Base-by-base conservation (phyloP, 2,113 vertebrate genomes). In the Channa maculata region DNA sequence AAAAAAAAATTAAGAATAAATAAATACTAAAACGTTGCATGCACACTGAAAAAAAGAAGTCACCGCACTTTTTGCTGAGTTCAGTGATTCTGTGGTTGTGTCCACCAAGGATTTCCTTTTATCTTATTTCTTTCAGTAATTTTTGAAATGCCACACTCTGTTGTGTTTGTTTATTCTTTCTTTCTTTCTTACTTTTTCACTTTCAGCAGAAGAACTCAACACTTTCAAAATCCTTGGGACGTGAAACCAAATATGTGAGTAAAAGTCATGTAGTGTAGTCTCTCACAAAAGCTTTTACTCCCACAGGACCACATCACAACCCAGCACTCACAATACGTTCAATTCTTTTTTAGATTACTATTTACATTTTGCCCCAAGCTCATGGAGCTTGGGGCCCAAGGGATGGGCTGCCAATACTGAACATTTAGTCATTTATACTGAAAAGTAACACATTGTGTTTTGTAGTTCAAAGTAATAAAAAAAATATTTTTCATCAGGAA, bases 171-270 rank as follows among this genome's bases (percentile, higher is more conserved):
- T 73, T 15, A 14, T 6, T 49, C 3, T 65, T 5, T 52, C 61
- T 62, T 77, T 69, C 75, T 81, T 79, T 24, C 24, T 24, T 24
- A 24, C 24, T 24, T 24, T 24, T 24, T 39, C 7, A n/a, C 37
- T 85, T 82, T 75, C 76, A 67, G 68, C 69, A 95, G 92, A 90
- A 72, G 13, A 80, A 87, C 72, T 80, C 92, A 61, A 85, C 91
- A 10, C 80, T 90, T 58, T 91, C 94, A 55, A 95, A 93, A 93
- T 89, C 94, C 74, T 82, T 94, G 79, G 97, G 97, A 15, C 93
- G 97, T 71, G 97, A 99, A 96, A 99, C 98, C 38, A 99, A 95
- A 98, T 98, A 97, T 89, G 97, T 99, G 91, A 96, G 97, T 95
- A 61, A 13, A 12, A 68, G 33, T n/a, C 3, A 2, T 36, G 3